Base-by-base conservation (phyloP, 2,113 vertebrate genomes). In the Myotis brandtii region DNA sequence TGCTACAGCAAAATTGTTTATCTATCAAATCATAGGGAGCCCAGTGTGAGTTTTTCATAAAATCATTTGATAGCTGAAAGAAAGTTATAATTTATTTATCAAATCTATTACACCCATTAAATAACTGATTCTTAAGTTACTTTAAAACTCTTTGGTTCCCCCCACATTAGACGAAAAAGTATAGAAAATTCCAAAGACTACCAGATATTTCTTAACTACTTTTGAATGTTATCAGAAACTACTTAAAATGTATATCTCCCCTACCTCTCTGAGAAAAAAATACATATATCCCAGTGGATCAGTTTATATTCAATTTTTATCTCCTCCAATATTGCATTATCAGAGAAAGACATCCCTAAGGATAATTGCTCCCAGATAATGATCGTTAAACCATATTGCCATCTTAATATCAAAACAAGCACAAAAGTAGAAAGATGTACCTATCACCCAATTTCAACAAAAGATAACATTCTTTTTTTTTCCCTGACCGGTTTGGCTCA, bases 81-180 rank as follows among this genome's bases (percentile, higher is more conserved):
- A 73, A 89, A 48, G 11, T 91, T 93, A 72, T 32, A 77, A 21
- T 86, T 86, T 91, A 18, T 67, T 9, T 95, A 76, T 96, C 66
- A 76, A 27, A 48, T 79, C 40, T 16, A 17, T 93, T 95, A 79
- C 1, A 48, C 43, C 66, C 25, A 83, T 83, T 94, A 75, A 50
- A 73, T 84, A 75, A 91, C 93, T 67, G 4, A 69, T 70, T 88
- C 83, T 89, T 86, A 90, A 67, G 56, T 81, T 67, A 85, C 40
- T 90, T 75, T 82, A 82, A 87, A 93, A 56, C 70, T 11, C 16
- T 75, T 91, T 20, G 12, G 9, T 54, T 48, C 23, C 14, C 16
- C 18, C 52, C 48, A 27, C 46, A 52, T 75, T n/a, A n/a, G 14
- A 59, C 80, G 46, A 37, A 34, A 88, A 92, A 75, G 2, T 77